These are phyloP conservation scores for Aix galericulata DNA, from an alignment of 2,113 vertebrate genomes.

Conservation along the genomic window DNA sequence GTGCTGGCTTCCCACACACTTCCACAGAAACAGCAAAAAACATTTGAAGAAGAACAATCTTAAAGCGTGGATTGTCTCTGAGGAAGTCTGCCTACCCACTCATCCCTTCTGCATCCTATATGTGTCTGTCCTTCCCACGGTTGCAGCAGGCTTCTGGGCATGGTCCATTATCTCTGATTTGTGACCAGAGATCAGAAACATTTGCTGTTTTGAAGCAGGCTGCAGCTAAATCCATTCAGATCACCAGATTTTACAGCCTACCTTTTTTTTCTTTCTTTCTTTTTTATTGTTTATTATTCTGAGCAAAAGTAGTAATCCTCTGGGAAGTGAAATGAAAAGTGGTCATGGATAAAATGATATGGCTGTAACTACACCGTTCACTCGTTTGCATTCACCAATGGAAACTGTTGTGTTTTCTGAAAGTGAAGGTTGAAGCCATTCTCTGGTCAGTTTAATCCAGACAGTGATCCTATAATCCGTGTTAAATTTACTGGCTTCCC, in stretches of 20 bases:
- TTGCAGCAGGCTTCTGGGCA: not conserved
- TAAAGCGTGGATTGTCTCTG: not conserved
- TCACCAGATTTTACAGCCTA: not conserved
- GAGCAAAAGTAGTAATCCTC: not conserved
- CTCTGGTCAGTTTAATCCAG: slow-evolving; percentile 20
- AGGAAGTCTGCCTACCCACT: not conserved
- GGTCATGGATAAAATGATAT: not conserved
- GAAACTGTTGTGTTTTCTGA: not conserved
- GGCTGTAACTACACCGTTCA: not conserved
- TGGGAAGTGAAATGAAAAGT: not conserved
- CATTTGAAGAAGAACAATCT: not conserved
- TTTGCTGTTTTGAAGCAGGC: not conserved
- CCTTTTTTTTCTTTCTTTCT: not conserved
- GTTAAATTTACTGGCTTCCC: slow-evolving; percentile 34
- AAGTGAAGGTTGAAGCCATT: slow-evolving; percentile 18
- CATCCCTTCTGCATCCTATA: not conserved
- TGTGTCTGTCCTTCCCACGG: not conserved
- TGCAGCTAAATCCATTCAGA: not conserved
- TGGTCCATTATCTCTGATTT: not conserved
- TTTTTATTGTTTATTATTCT: slow-evolving; percentile 8
- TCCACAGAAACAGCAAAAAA: not conserved
- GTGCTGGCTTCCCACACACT: not conserved
- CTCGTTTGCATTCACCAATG: not conserved
- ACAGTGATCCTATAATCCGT: slow-evolving; percentile 58
- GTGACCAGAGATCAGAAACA: not conserved